Evolutionary conservation across 1,140 invertebrate genomes (phyloP), one percentile per base, ranked within the genome.

Genomic region (Drosophila kepulauana): DNA sequence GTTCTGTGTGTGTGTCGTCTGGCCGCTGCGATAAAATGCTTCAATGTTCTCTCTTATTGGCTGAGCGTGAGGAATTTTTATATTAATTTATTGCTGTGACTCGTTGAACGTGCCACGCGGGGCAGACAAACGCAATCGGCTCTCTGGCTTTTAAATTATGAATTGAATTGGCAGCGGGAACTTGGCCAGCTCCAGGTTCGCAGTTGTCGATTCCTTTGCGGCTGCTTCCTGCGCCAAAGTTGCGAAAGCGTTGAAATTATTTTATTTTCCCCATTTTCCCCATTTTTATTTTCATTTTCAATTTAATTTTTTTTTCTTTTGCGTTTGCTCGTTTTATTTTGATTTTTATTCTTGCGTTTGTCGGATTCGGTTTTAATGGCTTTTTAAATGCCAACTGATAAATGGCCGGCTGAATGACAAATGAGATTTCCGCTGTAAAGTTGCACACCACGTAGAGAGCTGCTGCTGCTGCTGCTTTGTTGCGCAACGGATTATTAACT

Each of bases 31-130:
- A 89, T 88, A 88, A 88, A 88, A 89, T 82, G 78, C 78, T 84
- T 88, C 78, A 84, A 73, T 88, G 78, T 89, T 84, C 77, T 67
- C 71, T 74, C 80, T 86, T 89, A 88, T 88, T 88, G 85, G 85
- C 85, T 88, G 85, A 87, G 85, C 85, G 85, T 89, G 81, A 88
- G 85, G 85, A 88, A 88, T 88, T 88, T 88, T 88, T 88, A 88
- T 88, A 88, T 88, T 88, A 88, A 88, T 88, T 88, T 88, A 88
- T 88, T 63, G 85, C 81, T 81, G 68, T 74, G 73, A 73, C 74
- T 56, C 54, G 63, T 13, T 56, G 68, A 56, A 61, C 62, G 64
- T 54, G 38, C 63, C 16, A n/a, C 28, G 30, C 38, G 28, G n/a
- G 13, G 28, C 7, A 5, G 28, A 33, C 3, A 5, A 48, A 69